phyloP scores from a whole-genome alignment of 2,888 invertebrate genomes.

The Meiosimyza decipiens region DNA sequence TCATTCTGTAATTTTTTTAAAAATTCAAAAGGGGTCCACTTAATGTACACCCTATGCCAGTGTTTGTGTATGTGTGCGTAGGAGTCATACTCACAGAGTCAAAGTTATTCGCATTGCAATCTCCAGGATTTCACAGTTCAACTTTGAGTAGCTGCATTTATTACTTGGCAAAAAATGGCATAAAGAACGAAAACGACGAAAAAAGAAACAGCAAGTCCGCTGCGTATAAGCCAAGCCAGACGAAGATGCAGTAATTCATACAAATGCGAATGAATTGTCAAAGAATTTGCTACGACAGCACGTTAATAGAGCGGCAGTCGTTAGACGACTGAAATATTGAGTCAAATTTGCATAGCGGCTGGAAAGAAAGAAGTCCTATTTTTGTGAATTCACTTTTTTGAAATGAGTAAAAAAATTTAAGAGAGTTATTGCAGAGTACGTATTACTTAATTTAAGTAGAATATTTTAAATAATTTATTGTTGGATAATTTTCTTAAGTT shows the following conservation, averaged over 20 bases:
- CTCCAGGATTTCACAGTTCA: not conserved
- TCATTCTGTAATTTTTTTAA: too few relatives aligned
- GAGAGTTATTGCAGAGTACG: too few relatives aligned
- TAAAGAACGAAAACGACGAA: too few relatives aligned
- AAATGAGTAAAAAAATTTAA: too few relatives aligned
- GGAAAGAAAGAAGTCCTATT: too few relatives aligned
- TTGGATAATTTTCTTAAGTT: too few relatives aligned
- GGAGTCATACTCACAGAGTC: not conserved
- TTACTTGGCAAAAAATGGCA: not conserved
- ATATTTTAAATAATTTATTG: too few relatives aligned
- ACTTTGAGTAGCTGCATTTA: constrained; percentile 10
- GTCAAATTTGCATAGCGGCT: constrained; percentile 13
- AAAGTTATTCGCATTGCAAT: not conserved
- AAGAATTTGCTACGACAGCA: not conserved
- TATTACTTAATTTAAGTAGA: too few relatives aligned
- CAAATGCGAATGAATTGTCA: not conserved
- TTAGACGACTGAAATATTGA: constrained; percentile 4
- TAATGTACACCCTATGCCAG: not conserved
- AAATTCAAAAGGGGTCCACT: too few relatives aligned
- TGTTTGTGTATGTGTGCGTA: not conserved
- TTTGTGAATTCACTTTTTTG: too few relatives aligned
- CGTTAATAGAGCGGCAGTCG: not conserved
- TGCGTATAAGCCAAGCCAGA: constrained; percentile 16
- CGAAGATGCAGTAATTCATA: constrained; percentile 12
- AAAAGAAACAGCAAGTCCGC: not conserved